These are phyloP conservation scores for Athene noctua DNA, from an alignment of 2,113 vertebrate species.

Conservation along the genomic window DNA sequence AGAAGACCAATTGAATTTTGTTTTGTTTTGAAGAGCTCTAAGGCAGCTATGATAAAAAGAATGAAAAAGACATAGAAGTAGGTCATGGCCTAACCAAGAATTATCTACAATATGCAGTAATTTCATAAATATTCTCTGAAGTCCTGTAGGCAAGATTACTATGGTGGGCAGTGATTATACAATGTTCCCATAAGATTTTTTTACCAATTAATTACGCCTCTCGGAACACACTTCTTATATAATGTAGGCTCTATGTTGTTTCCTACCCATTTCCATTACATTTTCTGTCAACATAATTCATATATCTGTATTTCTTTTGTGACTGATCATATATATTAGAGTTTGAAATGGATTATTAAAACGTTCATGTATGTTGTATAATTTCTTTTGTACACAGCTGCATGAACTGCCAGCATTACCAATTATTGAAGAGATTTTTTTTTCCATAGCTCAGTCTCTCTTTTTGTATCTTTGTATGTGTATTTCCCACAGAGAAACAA, in stretches of 20 bases:
- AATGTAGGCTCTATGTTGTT: neutral
- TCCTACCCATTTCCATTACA: neutral
- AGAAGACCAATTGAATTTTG: neutral
- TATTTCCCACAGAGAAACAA: slow-evolving; percentile 10
- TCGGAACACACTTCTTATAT: neutral
- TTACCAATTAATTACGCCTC: neutral
- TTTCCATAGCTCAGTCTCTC: neutral
- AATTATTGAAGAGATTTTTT: neutral
- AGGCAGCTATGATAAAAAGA: neutral
- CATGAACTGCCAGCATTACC: neutral
- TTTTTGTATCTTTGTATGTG: neutral
- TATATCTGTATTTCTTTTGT: neutral
- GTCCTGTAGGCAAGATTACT: neutral
- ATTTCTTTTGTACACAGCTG: neutral
- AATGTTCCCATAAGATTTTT: neutral
- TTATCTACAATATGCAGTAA: neutral
- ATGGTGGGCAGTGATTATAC: neutral
- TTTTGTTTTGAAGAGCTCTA: neutral
- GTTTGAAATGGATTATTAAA: slow-evolving; percentile 25
- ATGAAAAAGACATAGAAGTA: neutral
- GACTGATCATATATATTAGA: slow-evolving; percentile 6
- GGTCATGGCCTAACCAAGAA: neutral
- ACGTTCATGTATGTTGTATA: neutral
- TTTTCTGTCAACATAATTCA: slow-evolving; percentile 3
- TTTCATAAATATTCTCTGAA: neutral